phyloP scores from a whole-genome alignment of 2,888 invertebrate species.

The Augiades crinisus region DNA sequence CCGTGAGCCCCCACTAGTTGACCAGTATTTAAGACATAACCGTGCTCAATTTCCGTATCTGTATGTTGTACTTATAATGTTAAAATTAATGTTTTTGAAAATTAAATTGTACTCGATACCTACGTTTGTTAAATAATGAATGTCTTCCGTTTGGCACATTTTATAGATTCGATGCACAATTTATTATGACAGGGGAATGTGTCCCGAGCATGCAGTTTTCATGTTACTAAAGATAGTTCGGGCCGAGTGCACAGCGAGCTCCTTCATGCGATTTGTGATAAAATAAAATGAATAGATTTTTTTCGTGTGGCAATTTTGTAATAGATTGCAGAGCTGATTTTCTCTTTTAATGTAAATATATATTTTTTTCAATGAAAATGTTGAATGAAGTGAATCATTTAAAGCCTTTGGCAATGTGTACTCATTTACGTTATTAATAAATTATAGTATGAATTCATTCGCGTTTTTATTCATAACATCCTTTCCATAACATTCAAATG shows the following conservation, averaged over 20 bases:
- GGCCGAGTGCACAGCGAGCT: slow-evolving; percentile 76
- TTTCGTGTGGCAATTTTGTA: slow-evolving; percentile 63
- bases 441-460: slow-evolving; percentile 72
- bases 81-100: slow-evolving; percentile 67
- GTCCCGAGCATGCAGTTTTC: slow-evolving; percentile 41
- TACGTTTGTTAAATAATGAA: slow-evolving; percentile 94
- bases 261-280: slow-evolving; percentile 75
- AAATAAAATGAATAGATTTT: slow-evolving; percentile 53
- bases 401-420: slow-evolving; percentile 81
- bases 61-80: slow-evolving; percentile 74
- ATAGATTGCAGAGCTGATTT: slow-evolving; percentile 73
- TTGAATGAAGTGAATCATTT: slow-evolving; percentile 79
- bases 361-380: slow-evolving; percentile 71
- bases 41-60: slow-evolving; percentile 78
- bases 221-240: slow-evolving; percentile 41
- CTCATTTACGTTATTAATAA: slow-evolving; percentile 83
- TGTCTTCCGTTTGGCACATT: slow-evolving; percentile 81
- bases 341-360: slow-evolving; percentile 77
- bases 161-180: slow-evolving; percentile 73
- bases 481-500: neutral
- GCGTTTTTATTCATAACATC: slow-evolving; percentile 43
- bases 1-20: slow-evolving; percentile 28
- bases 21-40: slow-evolving; percentile 67
- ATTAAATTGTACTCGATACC: slow-evolving; percentile 73
- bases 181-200: slow-evolving; percentile 46